Percentiles rank a stretch among this genome's conserved stretches.
Conservation (phyloP, 2,797 vertebrate genomes). For the Phataginus tricuspis region DNA sequence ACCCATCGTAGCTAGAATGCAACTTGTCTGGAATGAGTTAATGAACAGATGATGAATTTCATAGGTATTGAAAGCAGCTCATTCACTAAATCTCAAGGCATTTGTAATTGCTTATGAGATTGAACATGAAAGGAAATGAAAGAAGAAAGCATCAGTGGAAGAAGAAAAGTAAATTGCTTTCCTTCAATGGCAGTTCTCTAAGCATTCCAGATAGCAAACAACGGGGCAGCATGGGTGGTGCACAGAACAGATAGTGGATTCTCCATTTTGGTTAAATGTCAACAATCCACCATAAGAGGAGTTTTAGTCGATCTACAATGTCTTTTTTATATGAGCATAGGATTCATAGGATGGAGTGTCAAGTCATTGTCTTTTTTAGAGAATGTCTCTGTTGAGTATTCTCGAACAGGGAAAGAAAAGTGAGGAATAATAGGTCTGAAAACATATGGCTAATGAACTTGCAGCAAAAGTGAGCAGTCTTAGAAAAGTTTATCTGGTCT, state of each 20-base stretch:
- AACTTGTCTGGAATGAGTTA: not conserved
- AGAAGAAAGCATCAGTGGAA: not conserved
- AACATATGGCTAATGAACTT: not conserved
- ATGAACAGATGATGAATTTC: not conserved
- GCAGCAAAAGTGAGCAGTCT: conserved; percentile 6
- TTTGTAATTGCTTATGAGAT: not conserved
- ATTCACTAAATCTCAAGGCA: not conserved
- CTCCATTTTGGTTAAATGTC: not conserved
- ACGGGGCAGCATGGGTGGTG: not conserved
- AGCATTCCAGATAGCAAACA: not conserved
- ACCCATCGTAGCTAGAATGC: not conserved
- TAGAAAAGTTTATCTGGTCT: not conserved
- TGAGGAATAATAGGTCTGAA: not conserved
- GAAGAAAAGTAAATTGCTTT: not conserved
- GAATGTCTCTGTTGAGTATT: not conserved
- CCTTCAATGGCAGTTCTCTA: not conserved
- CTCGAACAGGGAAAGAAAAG: not conserved
- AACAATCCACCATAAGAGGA: not conserved
- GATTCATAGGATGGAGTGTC: not conserved
- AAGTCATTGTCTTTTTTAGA: not conserved
- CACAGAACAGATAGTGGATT: not conserved
- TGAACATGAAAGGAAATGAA: not conserved
- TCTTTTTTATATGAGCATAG: not conserved
- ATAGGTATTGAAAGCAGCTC: not conserved
- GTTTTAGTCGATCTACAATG: not conserved